Conservation (phyloP, 2,113 vertebrate species). For the Odocoileus virginianus region DNA sequence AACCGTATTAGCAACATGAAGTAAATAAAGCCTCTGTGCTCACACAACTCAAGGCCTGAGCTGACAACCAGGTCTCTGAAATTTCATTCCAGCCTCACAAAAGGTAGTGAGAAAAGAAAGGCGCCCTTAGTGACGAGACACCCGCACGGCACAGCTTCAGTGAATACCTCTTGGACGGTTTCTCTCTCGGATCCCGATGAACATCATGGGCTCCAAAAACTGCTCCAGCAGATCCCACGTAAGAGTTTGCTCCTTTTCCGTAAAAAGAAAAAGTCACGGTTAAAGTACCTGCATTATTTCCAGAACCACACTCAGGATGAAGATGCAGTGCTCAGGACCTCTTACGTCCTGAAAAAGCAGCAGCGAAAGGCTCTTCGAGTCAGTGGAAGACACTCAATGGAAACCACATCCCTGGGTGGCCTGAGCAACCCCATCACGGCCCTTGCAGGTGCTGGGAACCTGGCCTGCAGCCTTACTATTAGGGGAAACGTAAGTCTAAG, state of each 20-base stretch:
- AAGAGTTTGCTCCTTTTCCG: conserved; percentile 90
- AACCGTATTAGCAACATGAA: fast-evolving
- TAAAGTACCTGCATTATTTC: not conserved
- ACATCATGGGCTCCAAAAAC: conserved; percentile 87
- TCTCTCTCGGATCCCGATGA: conserved; percentile 90
- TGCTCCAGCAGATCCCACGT: conserved; percentile 90
- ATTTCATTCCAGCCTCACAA: not conserved
- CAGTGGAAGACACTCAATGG: fast-evolving
- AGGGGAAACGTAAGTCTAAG: not conserved
- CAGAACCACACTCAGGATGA: not conserved
- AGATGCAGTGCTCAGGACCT: conserved; percentile 57
- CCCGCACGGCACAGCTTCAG: fast-evolving
- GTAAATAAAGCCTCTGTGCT: not conserved
- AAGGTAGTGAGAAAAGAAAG: not conserved
- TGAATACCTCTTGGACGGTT: conserved; percentile 87
- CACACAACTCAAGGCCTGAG: fast-evolving
- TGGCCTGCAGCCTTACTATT: not conserved
- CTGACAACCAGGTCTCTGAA: too few relatives aligned
- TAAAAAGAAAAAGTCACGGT: conserved; percentile 28
- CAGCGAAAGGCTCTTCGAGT: not conserved
- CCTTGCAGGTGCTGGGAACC: too few relatives aligned
- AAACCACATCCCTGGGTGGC: not conserved
- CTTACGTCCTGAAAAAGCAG: not conserved
- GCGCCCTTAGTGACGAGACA: not conserved
- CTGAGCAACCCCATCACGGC: not conserved